Percentiles rank a stretch among this genome's conserved stretches.
Conservation (phyloP, 1,140 invertebrate species). For the Rhopalosiphum padi region DNA sequence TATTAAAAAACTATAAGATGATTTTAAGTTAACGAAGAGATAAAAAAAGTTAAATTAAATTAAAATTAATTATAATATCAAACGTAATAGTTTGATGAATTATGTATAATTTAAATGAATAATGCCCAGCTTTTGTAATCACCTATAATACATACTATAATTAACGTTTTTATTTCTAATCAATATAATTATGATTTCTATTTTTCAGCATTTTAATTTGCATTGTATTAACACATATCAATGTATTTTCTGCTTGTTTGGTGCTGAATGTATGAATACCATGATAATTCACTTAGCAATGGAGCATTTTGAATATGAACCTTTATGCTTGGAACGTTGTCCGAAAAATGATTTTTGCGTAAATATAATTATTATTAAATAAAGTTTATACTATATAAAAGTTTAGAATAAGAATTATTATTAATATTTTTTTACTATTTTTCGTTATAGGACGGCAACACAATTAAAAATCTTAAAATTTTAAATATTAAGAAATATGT, state of each 20-base stretch:
- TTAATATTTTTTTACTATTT: neutral
- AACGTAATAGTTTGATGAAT: neutral
- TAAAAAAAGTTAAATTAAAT: neutral
- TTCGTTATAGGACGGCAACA: neutral
- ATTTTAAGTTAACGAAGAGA: neutral
- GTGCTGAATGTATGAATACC: neutral
- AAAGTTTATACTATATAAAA: neutral
- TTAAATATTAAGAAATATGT: neutral
- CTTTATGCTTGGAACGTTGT: constrained; percentile 37
- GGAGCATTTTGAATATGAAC: constrained; percentile 52
- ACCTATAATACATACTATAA: no score
- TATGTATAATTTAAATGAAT: neutral
- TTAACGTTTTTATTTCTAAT: neutral
- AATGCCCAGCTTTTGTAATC: neutral
- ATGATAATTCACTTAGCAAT: constrained; percentile 32
- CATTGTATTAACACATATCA: constrained; percentile 17
- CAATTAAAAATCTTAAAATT: constrained; percentile 33
- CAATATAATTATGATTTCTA: neutral
- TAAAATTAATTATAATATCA: neutral
- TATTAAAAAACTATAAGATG: neutral
- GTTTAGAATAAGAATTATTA: neutral
- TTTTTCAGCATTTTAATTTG: constrained; percentile 38
- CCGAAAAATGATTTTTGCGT: neutral
- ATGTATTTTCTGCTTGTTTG: constrained; percentile 41
- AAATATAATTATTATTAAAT: neutral